Evolutionary conservation across 2,113 vertebrate species (phyloP).

Genomic region (Lipophrys pholis): DNA sequence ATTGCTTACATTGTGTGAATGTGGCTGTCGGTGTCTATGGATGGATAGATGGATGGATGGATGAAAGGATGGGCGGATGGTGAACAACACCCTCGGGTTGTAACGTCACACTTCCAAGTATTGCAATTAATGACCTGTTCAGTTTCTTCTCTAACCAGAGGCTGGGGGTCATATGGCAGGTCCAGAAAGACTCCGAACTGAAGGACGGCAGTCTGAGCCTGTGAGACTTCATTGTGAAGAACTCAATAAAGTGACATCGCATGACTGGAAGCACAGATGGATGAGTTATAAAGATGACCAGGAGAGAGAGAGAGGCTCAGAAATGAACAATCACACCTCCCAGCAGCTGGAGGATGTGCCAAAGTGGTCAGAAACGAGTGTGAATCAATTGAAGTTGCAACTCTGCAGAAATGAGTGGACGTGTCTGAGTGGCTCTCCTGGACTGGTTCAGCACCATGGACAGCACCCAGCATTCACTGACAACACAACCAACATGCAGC

Average conservation of each 20-base stretch:
- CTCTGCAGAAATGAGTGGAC: slow-evolving; percentile 40
- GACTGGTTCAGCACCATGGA: slow-evolving; percentile 66
- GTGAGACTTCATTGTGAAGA: slow-evolving; percentile 5
- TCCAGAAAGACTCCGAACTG: neutral
- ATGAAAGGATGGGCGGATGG: too few species aligned
- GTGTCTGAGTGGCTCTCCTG: slow-evolving; percentile 13
- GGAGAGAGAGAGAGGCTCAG: neutral
- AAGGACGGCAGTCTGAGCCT: slow-evolving; percentile 19
- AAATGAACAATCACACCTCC: slow-evolving; percentile 42
- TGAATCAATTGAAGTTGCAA: slow-evolving; percentile 51
- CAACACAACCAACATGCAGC: neutral
- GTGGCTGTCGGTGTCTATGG: too few species aligned
- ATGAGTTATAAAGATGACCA: neutral
- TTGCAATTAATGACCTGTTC: too few species aligned
- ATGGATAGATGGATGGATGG: too few species aligned
- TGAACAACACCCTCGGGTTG: too few species aligned
- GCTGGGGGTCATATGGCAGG: neutral
- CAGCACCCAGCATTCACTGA: slow-evolving; percentile 41
- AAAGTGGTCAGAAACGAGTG: slow-evolving; percentile 39
- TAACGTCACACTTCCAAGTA: too few species aligned
- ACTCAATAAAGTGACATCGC: slow-evolving; percentile 25
- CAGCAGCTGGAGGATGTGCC: slow-evolving; percentile 37
- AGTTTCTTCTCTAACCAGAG: slow-evolving; percentile 2
- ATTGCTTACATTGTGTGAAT: too few species aligned
- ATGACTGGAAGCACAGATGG: slow-evolving; percentile 4